Base-by-base conservation (phyloP, 2,797 vertebrate genomes). In the Macroramphosus scolopax region DNA sequence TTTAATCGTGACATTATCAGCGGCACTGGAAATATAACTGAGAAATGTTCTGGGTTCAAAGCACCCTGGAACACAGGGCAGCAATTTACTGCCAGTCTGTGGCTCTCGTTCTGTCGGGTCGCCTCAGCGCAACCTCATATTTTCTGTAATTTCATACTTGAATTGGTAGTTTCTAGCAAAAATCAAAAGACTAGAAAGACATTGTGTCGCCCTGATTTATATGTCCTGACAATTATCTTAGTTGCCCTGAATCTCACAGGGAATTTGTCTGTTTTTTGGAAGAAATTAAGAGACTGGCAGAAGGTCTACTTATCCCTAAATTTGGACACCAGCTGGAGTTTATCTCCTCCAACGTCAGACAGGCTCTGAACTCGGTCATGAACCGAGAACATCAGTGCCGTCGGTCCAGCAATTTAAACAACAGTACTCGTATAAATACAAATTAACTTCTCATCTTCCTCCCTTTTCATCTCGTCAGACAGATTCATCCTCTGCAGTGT, bases 1-100 rank as follows among this genome's bases (percentile, higher is more conserved):
- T 78, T 78, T 79, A 76, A 80, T 84, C 26, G 31, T 67, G 43
- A 69, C 77, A 64, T 72, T 80, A 78, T 81, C 69, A 53, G 72
- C 49, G n/a, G 38, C 45, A 1, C 51, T 45, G 62, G 46, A 59
- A 56, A 57, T 80, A 71, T 49, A 61, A 38, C 53, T 40, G 41
- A 70, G 55, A 73, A 75, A 68, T 59, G 34, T 51, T 57, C 30
- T 44, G 35, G 47, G 13, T 41, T 72, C 46, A 51, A 77, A 68
- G 34, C 59, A 33, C n/a, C 4, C 18, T 31, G 9, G 33, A 53
- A 72, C 66, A 80, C 51, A 60, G 57, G 13, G 18, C 47, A 49
- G 47, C 31, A 72, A 51, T 63, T 69, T 72, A 37, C 37, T 72
- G 39, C 35, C 60, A 41, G 51, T 53, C 30, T 44, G 40, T 52